A percentile compares a stretch with the other conserved stretches of the same genome.
These are phyloP conservation scores for Agonopterix alstromeriana DNA, from an alignment of 2,888 invertebrate species.

Conservation along the genomic window DNA sequence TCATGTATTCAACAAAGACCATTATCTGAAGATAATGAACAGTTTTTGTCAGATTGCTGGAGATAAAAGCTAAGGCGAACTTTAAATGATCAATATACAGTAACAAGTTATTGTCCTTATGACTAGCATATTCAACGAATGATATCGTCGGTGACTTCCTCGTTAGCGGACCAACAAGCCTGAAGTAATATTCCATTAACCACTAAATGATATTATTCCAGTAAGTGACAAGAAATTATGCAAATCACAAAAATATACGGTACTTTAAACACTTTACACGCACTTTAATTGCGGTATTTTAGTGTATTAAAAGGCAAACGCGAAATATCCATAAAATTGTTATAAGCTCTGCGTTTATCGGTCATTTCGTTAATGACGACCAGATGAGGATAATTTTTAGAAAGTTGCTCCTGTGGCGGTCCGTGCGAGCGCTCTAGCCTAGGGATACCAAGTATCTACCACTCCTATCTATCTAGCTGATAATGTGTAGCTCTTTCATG, in stretches of 20 bases:
- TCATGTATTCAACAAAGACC: too few relatives aligned
- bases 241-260: constrained; percentile 32
- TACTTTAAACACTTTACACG: constrained; percentile 31
- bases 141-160: neutral
- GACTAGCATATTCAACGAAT: neutral
- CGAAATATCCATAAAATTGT: constrained; percentile 19
- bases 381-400: constrained; percentile 32
- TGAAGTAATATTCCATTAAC: constrained; percentile 23
- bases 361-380: constrained; percentile 18
- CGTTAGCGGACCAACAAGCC: neutral
- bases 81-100: too few relatives aligned
- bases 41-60: too few relatives aligned
- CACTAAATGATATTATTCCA: constrained; percentile 29
- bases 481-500: neutral
- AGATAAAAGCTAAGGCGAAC: too few relatives aligned
- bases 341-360: constrained; percentile 18
- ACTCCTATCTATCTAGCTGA: too few relatives aligned
- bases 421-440: constrained; percentile 14
- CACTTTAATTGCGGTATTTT: constrained; percentile 27
- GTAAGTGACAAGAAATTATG: constrained; percentile 37
- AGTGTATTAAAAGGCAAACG: constrained; percentile 17
- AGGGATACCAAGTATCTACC: constrained; percentile 9
- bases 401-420: constrained; percentile 29
- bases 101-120: neutral
- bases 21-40: too few relatives aligned